Evolutionary conservation across 2,113 vertebrate genomes (phyloP).

Genomic region (Thermophis baileyi): DNA sequence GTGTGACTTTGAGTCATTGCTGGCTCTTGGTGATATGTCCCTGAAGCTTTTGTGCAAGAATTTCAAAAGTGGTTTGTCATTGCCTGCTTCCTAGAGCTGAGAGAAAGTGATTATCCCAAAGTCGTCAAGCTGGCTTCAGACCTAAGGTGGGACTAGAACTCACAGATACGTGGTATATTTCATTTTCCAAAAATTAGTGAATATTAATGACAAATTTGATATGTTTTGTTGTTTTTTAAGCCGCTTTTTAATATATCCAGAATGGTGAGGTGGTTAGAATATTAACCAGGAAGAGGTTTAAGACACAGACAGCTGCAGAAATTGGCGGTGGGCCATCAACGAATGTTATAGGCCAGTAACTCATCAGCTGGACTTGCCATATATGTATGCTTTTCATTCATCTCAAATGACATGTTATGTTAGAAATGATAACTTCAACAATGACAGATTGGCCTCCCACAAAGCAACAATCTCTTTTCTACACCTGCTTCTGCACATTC

Average conservation of each 20-base stretch:
- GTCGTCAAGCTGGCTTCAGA: not conserved
- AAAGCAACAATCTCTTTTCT: not conserved
- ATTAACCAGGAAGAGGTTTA: not conserved
- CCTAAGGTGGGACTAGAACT: not conserved
- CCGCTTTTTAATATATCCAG: not conserved
- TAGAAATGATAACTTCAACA: not conserved
- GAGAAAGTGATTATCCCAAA: not conserved
- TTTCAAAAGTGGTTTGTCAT: not conserved
- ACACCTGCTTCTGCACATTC: not conserved
- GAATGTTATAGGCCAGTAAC: not conserved
- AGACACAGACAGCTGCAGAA: not conserved
- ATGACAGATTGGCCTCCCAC: not conserved
- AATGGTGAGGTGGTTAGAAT: not conserved
- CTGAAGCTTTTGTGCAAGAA: not conserved
- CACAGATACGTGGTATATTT: not conserved
- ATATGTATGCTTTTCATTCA: not conserved
- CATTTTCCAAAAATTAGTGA: not conserved
- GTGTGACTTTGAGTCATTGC: not conserved
- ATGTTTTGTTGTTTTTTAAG: not conserved
- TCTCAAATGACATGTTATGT: not conserved
- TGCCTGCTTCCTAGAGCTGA: not conserved
- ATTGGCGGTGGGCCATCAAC: not conserved
- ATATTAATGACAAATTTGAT: not conserved
- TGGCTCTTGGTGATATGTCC: not conserved
- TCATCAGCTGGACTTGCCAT: not conserved